Base-by-base conservation (phyloP, 2,888 invertebrate genomes). In the Tiphia femorata region DNA sequence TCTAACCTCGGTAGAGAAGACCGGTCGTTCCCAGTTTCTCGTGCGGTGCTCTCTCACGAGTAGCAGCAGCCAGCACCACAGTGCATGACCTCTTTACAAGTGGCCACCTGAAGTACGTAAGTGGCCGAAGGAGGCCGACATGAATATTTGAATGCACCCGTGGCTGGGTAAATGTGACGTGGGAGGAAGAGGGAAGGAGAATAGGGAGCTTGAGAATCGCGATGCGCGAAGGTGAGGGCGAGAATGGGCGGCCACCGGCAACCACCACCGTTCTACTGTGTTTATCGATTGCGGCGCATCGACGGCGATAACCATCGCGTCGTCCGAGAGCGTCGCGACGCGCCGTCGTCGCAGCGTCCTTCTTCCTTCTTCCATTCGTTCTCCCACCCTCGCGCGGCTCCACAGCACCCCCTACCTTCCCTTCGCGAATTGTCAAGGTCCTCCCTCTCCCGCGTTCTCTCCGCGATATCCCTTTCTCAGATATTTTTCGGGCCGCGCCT, bases 261-360 rank as follows among this genome's bases (percentile, higher is more conserved):
- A n/a, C n/a, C n/a, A n/a, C n/a, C n/a, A n/a, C n/a, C n/a, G n/a
- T n/a, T n/a, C n/a, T n/a, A n/a, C n/a, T n/a, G n/a, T n/a, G 17
- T 17, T 67, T 69, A 69, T 69, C 69, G 69, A 69, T 69, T 64
- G 51, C 65, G 61, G 63, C 62, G 70, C 70, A 65, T 64, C 64
- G 57, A 4, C 46, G 42, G 35, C 62, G 70, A 62, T 60, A 57
- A 60, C 44, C 64, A 49, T 64, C 68, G 42, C 51, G 57, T 55
- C 42, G 42, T 42, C 42, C 23, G 20, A 55, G 55, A 54, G 64
- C 61, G 64, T 55, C 70, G 60, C 65, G 64, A 54, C 67, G 64
- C 62, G 52, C 59, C 55, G 44, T 58, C 27, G 51, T 52, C 37
- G n/a, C 20, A 51, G 49, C 41, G 14, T 19, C 21, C 14, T 33